phyloP scores from a whole-genome alignment of 2,888 invertebrate species.

The Aplocera efformata region DNA sequence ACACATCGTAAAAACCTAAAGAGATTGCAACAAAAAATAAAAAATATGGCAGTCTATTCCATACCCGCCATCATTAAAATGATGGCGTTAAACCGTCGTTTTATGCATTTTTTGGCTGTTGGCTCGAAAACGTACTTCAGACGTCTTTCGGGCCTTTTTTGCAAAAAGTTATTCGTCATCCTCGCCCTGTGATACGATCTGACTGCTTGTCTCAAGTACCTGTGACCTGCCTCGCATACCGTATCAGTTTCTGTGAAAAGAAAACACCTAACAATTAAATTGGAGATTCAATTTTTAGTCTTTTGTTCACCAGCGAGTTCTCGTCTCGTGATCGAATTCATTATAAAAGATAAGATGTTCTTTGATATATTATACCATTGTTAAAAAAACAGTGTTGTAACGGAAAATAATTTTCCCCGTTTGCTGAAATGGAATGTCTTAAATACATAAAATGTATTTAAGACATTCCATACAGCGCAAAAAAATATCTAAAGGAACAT shows the following conservation, averaged over 20 bases:
- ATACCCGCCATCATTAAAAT: slow-evolving; percentile 38
- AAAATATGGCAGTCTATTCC: slow-evolving; percentile 29
- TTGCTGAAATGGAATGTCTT: no score
- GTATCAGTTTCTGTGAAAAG: slow-evolving; percentile 32
- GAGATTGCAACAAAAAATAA: slow-evolving; percentile 30
- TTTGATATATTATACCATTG: no score
- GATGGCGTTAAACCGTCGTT: slow-evolving; percentile 46
- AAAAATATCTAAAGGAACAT: no score
- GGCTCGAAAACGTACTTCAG: slow-evolving; percentile 54
- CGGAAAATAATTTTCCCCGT: slow-evolving; percentile 16
- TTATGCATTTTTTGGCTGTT: slow-evolving; percentile 58
- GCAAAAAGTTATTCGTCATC: slow-evolving; percentile 67
- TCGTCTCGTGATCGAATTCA: background rate
- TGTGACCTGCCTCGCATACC: slow-evolving; percentile 50
- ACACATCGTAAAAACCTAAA: slow-evolving; percentile 17
- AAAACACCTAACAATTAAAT: slow-evolving; percentile 34
- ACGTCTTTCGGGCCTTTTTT: slow-evolving; percentile 54
- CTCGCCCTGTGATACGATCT: slow-evolving; percentile 57
- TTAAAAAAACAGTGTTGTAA: no score
- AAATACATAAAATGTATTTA: no score
- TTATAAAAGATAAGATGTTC: background rate
- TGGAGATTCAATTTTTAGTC: slow-evolving; percentile 8
- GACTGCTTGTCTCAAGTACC: slow-evolving; percentile 56
- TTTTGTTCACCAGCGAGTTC: slow-evolving; percentile 4
- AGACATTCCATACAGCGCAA: no score